Percentiles rank a stretch among this genome's conserved stretches.
These are phyloP conservation scores for Eupithecia insigniata DNA, from an alignment of 2,888 invertebrate species.

Conservation along the genomic window DNA sequence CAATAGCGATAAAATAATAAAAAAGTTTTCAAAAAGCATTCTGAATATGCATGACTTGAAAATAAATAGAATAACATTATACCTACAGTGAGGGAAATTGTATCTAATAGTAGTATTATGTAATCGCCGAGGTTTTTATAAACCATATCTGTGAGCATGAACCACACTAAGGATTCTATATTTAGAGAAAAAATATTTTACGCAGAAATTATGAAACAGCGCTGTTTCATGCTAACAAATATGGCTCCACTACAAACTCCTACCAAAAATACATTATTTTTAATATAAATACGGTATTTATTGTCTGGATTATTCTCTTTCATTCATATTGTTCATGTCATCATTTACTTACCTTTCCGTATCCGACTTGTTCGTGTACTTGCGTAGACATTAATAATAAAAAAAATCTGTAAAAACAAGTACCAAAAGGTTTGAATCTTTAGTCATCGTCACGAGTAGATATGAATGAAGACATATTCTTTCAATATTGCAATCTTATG, in stretches of 20 bases:
- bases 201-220: background rate
- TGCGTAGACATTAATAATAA: background rate
- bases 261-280: background rate
- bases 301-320: background rate
- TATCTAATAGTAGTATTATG: background rate
- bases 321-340: background rate
- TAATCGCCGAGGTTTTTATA: background rate
- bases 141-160: background rate
- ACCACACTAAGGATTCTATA: background rate
- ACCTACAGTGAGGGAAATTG: background rate
- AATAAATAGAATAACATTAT: background rate
- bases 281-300: background rate
- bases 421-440: background rate
- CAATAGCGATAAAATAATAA: background rate
- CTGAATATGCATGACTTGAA: background rate
- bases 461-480: conserved; percentile 1
- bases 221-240: background rate
- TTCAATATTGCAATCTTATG: conserved; percentile 32
- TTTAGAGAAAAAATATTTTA: background rate
- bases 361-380: too few relatives aligned
- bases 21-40: background rate
- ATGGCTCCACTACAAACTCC: background rate
- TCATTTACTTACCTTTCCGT: background rate
- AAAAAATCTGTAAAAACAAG: background rate
- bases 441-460: background rate